Base-by-base conservation (phyloP, 2,797 vertebrate genomes). In the Sebastes melanostomus region DNA sequence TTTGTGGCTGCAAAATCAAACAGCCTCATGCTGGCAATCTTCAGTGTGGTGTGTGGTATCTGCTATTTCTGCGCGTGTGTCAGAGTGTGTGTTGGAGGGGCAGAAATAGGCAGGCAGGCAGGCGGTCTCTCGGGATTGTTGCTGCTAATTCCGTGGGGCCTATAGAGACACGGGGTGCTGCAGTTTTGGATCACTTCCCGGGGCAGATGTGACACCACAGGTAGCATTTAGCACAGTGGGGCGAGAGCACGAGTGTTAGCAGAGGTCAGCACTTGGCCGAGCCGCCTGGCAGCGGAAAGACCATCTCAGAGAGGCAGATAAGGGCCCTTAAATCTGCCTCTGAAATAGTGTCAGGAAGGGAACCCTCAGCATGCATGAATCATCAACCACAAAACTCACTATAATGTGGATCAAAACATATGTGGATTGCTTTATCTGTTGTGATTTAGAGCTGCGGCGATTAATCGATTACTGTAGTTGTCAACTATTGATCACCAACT, bases 161-260 rank as follows among this genome's bases (percentile, higher is more conserved):
- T 72, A 58, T 75, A 74, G 81, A 88, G 81, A 82, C 75, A 59
- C 13, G 8, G 83, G 86, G 87, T 78, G 85, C 78, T 81, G 87
- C 76, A 80, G 85, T 86, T 90, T 93, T 95, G 95, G 95, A 95
- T 91, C 86, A 76, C 85, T 90, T 95, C 93, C 93, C 89, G 4
- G 90, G 91, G 88, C 87, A 89, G 91, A 92, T 92, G 91, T 91
- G 92, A 93, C 91, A 88, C 92, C 82, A 82, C 91, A 91, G 94
- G 94, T 94, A 93, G 92, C 92, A 75, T 94, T 95, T 95, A 96
- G 91, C 93, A 87, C 93, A 86, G 90, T 84, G 59, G 88, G 92
- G 80, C 56, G 65, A 91, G 90, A 89, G 86, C 88, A 84, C 24
- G 72, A 81, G 84, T 84, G 89, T 86, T 80, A 90, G 89, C 88